These are phyloP conservation scores for Gastrophryne carolinensis DNA, from an alignment of 2,797 vertebrate genomes.

Conservation along the genomic window DNA sequence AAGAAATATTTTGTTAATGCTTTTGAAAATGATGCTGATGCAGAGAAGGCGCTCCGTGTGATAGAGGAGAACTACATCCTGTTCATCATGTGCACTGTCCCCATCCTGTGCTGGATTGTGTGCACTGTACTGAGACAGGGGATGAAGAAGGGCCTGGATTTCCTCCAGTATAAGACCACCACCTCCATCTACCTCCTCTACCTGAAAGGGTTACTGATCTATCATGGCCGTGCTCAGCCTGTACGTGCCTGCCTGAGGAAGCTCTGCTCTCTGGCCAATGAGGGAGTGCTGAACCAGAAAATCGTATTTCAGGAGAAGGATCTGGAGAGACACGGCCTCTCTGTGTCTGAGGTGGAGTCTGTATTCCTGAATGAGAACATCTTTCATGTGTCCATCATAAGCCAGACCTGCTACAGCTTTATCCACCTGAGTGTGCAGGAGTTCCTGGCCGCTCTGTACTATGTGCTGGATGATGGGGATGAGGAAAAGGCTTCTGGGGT, in stretches of 20 bases:
- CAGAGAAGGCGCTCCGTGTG: not conserved
- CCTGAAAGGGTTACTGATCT: not conserved
- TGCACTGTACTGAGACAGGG: constrained; percentile 56
- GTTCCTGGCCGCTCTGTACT: constrained; percentile 59
- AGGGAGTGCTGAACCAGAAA: not conserved
- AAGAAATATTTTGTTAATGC: constrained; percentile 54
- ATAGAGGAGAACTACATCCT: constrained; percentile 31
- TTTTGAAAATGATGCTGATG: not conserved
- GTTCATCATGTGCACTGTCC: constrained; percentile 42
- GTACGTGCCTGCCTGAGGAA: constrained; percentile 48
- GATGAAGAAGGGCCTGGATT: not conserved
- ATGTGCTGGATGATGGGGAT: constrained; percentile 32
- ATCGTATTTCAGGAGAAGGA: constrained; percentile 51
- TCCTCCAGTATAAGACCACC: not conserved
- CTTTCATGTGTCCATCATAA: constrained; percentile 49
- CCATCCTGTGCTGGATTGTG: constrained; percentile 54
- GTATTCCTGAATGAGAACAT: constrained; percentile 51
- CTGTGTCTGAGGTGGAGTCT: constrained; percentile 35
- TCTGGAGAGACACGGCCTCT: constrained; percentile 52
- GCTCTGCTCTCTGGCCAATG: not conserved
- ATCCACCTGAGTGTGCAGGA: constrained; percentile 56
- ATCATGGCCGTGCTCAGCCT: not conserved
- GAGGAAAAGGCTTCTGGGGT: no score
- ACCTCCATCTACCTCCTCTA: constrained; percentile 2
- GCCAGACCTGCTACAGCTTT: constrained; percentile 55